Evolutionary conservation across 2,888 invertebrate genomes (phyloP).

Genomic region (Chrysodeixis includens): DNA sequence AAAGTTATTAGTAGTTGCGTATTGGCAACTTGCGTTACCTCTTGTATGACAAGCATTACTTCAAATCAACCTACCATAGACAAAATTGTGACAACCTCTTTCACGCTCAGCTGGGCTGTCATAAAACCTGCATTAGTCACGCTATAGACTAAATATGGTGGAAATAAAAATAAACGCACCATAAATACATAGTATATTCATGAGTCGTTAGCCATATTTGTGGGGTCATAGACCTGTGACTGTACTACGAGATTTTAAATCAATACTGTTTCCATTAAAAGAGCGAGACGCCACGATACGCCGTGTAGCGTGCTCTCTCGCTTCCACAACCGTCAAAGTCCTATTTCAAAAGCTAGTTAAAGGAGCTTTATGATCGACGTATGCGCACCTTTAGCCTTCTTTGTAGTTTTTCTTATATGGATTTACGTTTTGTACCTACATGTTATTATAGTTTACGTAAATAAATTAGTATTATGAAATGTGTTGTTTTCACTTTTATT

Average conservation of each 20-base stretch:
- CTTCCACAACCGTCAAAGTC: too few species aligned
- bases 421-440: not conserved
- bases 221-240: constrained; percentile 69
- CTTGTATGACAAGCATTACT: not conserved
- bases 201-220: constrained; percentile 68
- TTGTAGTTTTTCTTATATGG: constrained; percentile 37
- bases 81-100: not conserved
- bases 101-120: constrained; percentile 9
- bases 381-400: constrained; percentile 58
- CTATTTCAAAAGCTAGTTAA: too few species aligned
- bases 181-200: constrained; percentile 70
- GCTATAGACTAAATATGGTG: constrained; percentile 14
- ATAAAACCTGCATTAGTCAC: constrained; percentile 38
- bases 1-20: too few species aligned
- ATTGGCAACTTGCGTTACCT: too few species aligned
- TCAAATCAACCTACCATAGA: not conserved
- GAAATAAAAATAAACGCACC: constrained; percentile 47
- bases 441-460: not conserved
- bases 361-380: constrained; percentile 71
- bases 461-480: not conserved
- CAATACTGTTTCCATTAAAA: too few species aligned
- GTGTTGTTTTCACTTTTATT: not conserved
- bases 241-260: too few species aligned
- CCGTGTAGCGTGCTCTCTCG: too few species aligned
- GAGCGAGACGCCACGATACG: too few species aligned